phyloP scores from a whole-genome alignment of 1,140 invertebrate genomes.

The Drosophila takahashii region DNA sequence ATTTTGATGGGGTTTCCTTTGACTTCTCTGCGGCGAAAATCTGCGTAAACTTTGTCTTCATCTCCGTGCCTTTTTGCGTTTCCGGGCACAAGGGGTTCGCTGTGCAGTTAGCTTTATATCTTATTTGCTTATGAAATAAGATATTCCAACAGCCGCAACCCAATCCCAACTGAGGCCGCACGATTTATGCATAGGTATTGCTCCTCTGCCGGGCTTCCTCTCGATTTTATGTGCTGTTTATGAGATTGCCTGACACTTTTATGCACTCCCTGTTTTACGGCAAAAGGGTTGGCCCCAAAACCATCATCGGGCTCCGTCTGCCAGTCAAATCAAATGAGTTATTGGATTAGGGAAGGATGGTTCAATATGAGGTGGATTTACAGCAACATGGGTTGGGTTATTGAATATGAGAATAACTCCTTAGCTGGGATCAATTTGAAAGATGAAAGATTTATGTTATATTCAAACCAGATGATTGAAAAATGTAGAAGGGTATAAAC shows the following conservation, averaged over 20 bases:
- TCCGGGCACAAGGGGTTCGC: slow-evolving; percentile 26
- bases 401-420: slow-evolving; percentile 12
- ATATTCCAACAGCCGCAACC: slow-evolving; percentile 53
- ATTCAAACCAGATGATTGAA: slow-evolving; percentile 4
- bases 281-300: slow-evolving; percentile 39
- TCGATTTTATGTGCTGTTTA: slow-evolving; percentile 78
- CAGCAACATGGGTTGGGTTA: background rate
- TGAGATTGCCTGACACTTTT: slow-evolving; percentile 76
- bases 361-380: slow-evolving; percentile 17
- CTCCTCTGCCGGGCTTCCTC: slow-evolving; percentile 11
- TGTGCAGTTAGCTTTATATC: slow-evolving; percentile 65
- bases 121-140: slow-evolving; percentile 81
- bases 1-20: slow-evolving; percentile 68
- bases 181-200: slow-evolving; percentile 64
- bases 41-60: slow-evolving; percentile 70
- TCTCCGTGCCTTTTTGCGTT: slow-evolving; percentile 5
- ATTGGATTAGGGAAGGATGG: slow-evolving; percentile 14
- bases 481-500: background rate
- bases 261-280: slow-evolving; percentile 63
- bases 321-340: slow-evolving; percentile 46
- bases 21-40: slow-evolving; percentile 65
- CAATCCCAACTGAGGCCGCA: slow-evolving; percentile 17
- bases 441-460: slow-evolving; percentile 12
- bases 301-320: background rate
- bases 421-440: slow-evolving; percentile 1